A percentile compares a stretch with the other conserved stretches of the same genome.
phyloP scores from a whole-genome alignment of 2,113 vertebrate genomes.

The Ceratotherium simum region DNA sequence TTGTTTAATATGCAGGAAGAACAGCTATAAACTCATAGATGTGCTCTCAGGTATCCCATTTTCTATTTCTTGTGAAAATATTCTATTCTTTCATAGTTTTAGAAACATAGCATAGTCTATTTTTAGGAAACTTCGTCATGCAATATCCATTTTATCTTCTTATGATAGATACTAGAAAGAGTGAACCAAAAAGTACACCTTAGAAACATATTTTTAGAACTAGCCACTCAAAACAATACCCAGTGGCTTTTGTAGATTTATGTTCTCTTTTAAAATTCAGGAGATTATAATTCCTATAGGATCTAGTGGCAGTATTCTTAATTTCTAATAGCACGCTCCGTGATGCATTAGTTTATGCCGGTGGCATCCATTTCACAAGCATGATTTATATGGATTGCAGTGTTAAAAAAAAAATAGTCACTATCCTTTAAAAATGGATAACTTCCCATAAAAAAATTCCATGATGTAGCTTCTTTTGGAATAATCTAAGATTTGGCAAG shows the following conservation, averaged over 20 bases:
- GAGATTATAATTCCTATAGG: not conserved
- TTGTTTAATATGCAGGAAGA: conserved; percentile 28
- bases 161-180: not conserved
- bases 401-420: conserved; percentile 31
- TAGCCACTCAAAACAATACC: not conserved
- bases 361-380: not conserved
- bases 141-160: conserved; percentile 37
- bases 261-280: conserved; percentile 17
- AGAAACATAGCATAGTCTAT: conserved; percentile 36
- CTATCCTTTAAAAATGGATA: not conserved
- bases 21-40: not conserved
- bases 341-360: not conserved
- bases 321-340: not conserved
- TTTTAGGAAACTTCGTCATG: conserved; percentile 54
- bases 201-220: conserved; percentile 51
- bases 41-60: not conserved
- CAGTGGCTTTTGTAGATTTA: conserved; percentile 32
- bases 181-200: not conserved
- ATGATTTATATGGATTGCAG: not conserved
- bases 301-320: not conserved
- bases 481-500: not conserved
- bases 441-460: not conserved
- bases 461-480: not conserved
- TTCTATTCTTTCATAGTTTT: conserved; percentile 44
- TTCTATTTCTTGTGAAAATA: conserved; percentile 25